Conservation (phyloP, 2,888 invertebrate species). For the Metallyticus violacea region DNA sequence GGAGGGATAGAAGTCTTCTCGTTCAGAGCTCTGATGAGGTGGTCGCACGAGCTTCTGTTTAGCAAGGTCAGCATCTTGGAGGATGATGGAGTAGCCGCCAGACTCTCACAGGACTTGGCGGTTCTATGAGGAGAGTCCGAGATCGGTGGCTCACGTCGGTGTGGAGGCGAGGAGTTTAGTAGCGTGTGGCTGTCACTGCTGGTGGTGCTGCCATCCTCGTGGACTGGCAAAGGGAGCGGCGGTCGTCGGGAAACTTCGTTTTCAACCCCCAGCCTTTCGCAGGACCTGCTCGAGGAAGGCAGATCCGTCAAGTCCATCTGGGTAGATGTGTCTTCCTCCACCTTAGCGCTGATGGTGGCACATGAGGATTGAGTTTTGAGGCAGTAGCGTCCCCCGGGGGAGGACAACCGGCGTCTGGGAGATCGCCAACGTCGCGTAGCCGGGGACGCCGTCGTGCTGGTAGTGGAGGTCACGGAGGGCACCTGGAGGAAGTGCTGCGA, state of each 20-base stretch:
- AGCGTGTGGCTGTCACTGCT: conserved; percentile 22
- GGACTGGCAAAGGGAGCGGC: conserved; percentile 39
- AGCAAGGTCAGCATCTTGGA: conserved; percentile 14
- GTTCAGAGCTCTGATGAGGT: conserved; percentile 6
- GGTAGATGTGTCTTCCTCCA: not conserved
- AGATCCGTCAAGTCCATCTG: not conserved
- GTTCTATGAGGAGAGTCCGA: not conserved
- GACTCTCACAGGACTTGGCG: not conserved
- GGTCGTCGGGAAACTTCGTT: conserved; percentile 38
- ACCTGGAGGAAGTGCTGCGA: conserved; percentile 24
- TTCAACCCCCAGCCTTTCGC: not conserved
- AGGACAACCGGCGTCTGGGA: conserved; percentile 8
- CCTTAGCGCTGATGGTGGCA: conserved; percentile 23
- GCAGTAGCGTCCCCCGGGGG: not conserved
- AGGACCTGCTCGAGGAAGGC: conserved; percentile 39
- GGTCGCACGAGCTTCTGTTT: conserved; percentile 15
- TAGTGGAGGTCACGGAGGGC: not conserved
- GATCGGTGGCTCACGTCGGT: not conserved
- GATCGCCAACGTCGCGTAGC: not conserved
- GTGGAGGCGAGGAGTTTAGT: not conserved
- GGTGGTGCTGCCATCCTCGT: conserved; percentile 14
- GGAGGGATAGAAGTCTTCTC: conserved; percentile 38
- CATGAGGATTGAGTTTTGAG: not conserved
- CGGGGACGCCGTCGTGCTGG: not conserved
- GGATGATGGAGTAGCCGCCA: not conserved